A percentile compares a stretch with the other conserved stretches of the same genome.
These are phyloP conservation scores for Prionace glauca DNA, from an alignment of 2,797 vertebrate genomes.

Conservation along the genomic window DNA sequence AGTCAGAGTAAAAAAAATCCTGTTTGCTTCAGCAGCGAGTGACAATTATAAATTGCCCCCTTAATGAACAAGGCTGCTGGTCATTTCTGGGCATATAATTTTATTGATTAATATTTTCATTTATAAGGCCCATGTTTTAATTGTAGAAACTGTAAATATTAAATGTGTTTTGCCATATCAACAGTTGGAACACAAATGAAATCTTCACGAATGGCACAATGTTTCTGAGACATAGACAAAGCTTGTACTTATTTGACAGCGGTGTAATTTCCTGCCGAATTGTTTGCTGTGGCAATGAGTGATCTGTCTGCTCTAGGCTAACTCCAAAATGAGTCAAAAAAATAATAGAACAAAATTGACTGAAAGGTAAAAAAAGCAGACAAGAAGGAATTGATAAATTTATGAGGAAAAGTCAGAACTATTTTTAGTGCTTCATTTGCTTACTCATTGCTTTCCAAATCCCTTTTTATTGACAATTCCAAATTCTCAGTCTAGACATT, in stretches of 20 bases:
- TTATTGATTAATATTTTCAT: slow-evolving; percentile 20
- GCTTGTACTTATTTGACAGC: too few relatives aligned
- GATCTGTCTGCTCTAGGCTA: neutral
- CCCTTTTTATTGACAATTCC: neutral
- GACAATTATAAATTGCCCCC: neutral
- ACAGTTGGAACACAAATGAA: neutral
- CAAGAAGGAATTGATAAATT: neutral
- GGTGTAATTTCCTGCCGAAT: neutral
- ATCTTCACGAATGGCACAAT: neutral
- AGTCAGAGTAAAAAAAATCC: neutral
- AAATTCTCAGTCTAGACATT: neutral
- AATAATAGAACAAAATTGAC: neutral
- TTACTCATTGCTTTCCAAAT: neutral
- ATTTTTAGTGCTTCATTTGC: neutral
- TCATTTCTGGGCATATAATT: neutral
- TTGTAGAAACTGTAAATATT: neutral
- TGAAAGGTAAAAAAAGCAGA: too few relatives aligned
- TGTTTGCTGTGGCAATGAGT: neutral
- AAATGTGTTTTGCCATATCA: neutral
- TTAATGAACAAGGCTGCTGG: neutral
- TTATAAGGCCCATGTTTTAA: neutral
- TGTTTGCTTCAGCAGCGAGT: neutral
- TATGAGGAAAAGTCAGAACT: neutral
- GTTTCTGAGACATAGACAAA: neutral
- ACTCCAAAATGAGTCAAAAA: neutral